A percentile compares a stretch with the other conserved stretches of the same genome.
phyloP scores from a whole-genome alignment of 2,797 vertebrate species.

The Chloroceryle amazona region DNA sequence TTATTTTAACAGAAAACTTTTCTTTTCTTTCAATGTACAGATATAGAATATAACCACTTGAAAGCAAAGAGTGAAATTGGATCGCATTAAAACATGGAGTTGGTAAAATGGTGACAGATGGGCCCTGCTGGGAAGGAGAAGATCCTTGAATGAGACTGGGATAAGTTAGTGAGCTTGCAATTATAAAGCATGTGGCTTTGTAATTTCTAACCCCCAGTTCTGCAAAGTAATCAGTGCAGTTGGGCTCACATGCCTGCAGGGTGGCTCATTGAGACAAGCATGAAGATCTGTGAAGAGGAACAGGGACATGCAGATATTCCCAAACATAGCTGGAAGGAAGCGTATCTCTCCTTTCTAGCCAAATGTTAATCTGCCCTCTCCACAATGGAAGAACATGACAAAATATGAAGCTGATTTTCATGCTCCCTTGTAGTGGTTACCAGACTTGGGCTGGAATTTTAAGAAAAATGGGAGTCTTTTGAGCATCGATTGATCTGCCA shows the following conservation, averaged over 20 bases:
- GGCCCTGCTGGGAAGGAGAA: conserved; percentile 50
- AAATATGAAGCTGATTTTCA: conserved; percentile 27
- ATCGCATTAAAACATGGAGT: conserved; percentile 31
- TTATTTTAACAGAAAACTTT: neutral
- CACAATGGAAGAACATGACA: neutral
- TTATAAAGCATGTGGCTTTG: conserved; percentile 60
- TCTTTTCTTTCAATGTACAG: neutral
- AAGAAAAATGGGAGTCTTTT: neutral
- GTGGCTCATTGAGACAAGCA: conserved; percentile 30
- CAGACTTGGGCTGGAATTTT: neutral
- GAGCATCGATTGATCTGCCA: neutral
- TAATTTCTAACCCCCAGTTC: conserved; percentile 47
- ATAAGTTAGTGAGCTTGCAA: conserved; percentile 47
- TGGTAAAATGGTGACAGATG: conserved; percentile 54
- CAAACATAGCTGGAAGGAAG: conserved; percentile 25
- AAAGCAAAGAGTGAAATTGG: conserved; percentile 31
- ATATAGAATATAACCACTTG: conserved; percentile 33
- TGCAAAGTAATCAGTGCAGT: conserved; percentile 43
- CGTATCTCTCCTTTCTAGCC: neutral
- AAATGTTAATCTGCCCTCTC: conserved; percentile 11
- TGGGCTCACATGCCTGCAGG: conserved; percentile 31
- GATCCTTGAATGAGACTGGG: neutral
- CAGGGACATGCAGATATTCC: neutral
- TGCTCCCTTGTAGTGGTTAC: neutral
- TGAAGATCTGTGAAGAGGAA: neutral